Conservation (phyloP, 2,113 vertebrate species). For the Bubo bubo region DNA sequence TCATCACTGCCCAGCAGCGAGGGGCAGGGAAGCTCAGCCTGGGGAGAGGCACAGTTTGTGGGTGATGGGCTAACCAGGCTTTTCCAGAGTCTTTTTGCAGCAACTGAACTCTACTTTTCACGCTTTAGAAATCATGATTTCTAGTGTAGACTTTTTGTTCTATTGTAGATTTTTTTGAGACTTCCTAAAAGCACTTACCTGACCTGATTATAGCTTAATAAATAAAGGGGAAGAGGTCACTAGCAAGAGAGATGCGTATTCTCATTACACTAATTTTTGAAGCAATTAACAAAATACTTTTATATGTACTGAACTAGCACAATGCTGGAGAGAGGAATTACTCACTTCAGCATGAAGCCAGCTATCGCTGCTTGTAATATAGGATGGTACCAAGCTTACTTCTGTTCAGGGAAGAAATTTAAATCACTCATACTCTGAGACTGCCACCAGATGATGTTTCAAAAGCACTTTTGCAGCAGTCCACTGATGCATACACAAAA, state of each 20-base stretch:
- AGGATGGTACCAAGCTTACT: background rate
- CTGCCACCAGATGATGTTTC: background rate
- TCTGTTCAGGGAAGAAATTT: background rate
- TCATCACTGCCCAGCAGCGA: background rate
- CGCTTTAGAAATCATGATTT: background rate
- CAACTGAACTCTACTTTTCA: background rate
- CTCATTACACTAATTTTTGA: background rate
- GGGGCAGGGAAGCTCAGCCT: background rate
- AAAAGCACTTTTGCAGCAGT: background rate
- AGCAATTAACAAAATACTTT: background rate
- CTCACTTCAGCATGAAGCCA: background rate
- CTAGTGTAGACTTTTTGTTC: background rate
- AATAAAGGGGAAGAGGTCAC: background rate
- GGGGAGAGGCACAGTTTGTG: background rate
- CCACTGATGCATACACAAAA: background rate
- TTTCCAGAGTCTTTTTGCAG: background rate
- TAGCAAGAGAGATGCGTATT: background rate
- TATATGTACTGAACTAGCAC: background rate
- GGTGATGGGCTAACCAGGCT: background rate
- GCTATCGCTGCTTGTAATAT: background rate
- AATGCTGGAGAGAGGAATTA: background rate
- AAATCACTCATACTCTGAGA: background rate
- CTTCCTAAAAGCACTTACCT: slow-evolving; percentile 47
- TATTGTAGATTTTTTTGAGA: background rate
- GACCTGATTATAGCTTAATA: background rate